These are phyloP conservation scores for Hyphantria cunea DNA, from an alignment of 1,140 invertebrate genomes.

Conservation along the genomic window DNA sequence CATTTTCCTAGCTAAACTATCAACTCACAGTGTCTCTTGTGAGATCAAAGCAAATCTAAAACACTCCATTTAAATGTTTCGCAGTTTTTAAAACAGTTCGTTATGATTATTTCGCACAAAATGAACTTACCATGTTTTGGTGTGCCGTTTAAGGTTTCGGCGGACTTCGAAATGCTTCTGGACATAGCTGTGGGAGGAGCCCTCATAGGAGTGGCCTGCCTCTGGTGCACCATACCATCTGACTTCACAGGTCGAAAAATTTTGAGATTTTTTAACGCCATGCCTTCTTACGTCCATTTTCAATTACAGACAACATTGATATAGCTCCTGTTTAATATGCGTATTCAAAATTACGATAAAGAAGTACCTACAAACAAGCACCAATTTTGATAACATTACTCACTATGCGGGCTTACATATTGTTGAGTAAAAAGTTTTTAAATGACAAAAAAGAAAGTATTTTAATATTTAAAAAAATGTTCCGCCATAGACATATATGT, in stretches of 20 bases:
- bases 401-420: slow-evolving; percentile 15
- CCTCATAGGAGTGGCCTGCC: slow-evolving; percentile 60
- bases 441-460: not conserved
- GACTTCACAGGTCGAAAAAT: slow-evolving; percentile 55
- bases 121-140: slow-evolving; percentile 25
- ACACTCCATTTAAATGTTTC: too few species aligned
- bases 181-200: slow-evolving; percentile 60
- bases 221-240: slow-evolving; percentile 57
- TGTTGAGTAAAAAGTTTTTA: slow-evolving; percentile 14
- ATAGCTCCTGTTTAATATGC: not conserved
- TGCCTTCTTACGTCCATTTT: slow-evolving; percentile 30
- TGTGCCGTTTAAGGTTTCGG: slow-evolving; percentile 60
- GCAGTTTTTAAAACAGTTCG: too few species aligned
- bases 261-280: slow-evolving; percentile 68
- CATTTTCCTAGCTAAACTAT: too few species aligned
- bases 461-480: too few species aligned
- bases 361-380: slow-evolving; percentile 4
- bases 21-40: too few species aligned
- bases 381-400: slow-evolving; percentile 22
- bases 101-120: too few species aligned
- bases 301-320: slow-evolving; percentile 1
- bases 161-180: slow-evolving; percentile 62
- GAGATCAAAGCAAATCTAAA: too few species aligned
- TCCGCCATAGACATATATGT: too few species aligned
- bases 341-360: slow-evolving; percentile 3